Conservation (phyloP, 2,888 invertebrate genomes). For the Reticulitermes lucifugus region DNA sequence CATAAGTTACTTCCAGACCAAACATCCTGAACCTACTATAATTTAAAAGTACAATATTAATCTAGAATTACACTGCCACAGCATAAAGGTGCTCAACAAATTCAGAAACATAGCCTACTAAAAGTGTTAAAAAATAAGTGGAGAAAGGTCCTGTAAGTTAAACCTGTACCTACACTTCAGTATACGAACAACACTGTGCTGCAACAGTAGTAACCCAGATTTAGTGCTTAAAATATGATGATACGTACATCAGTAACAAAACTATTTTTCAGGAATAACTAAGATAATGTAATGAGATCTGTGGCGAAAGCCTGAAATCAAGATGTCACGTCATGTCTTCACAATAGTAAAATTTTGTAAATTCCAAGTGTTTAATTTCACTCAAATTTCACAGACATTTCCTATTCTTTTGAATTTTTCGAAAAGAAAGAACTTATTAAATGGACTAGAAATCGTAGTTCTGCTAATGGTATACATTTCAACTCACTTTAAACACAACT, state of each 20-base stretch:
- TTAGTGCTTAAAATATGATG: not conserved
- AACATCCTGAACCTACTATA: not conserved
- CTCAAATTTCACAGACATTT: too few relatives aligned
- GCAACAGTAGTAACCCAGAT: not conserved
- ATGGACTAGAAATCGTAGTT: not conserved
- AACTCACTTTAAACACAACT: not conserved
- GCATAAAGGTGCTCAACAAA: slow-evolving; percentile 1
- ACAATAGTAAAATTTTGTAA: not conserved
- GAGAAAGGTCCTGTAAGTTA: not conserved
- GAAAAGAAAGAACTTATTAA: not conserved
- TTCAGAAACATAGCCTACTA: not conserved
- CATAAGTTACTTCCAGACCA: not conserved
- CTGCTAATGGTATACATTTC: not conserved
- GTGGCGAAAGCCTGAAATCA: too few relatives aligned
- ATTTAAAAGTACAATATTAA: slow-evolving; percentile 6
- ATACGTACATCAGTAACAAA: not conserved
- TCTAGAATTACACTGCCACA: slow-evolving; percentile 7
- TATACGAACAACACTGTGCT: not conserved
- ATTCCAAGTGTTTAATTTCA: too few relatives aligned
- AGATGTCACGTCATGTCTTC: not conserved
- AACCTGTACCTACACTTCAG: not conserved
- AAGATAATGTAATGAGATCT: not conserved
- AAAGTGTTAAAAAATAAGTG: slow-evolving; percentile 3
- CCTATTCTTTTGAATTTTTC: not conserved
- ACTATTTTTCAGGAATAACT: not conserved